Evolutionary conservation across 2,888 invertebrate species (phyloP), one percentile per base, ranked within the genome.

Genomic region (Vannuccia rotundouncinata): DNA sequence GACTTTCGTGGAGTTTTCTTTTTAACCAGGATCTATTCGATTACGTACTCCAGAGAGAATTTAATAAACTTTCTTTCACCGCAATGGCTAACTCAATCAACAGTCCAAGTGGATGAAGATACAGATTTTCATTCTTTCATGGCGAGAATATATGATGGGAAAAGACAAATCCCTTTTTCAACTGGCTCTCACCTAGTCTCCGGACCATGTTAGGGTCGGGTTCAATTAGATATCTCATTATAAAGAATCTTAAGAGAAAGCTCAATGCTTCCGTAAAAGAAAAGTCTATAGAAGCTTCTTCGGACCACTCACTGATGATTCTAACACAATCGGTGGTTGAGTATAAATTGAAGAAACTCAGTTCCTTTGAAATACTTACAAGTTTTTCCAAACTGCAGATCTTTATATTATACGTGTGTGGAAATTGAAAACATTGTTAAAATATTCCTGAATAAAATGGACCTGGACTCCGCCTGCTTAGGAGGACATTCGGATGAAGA

Each of bases 181-280:
- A 45, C 45, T 13, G 22, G 66, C 66, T 66, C 66, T 66, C 66
- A 66, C 66, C 66, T 66, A 66, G 66, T 13, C 25, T 22, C 66
- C 10, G 10, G 66, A 66, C 66, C 10, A 5, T 66, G 66, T 66
- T 66, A 66, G 5, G 66, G 66, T 66, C 66, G 66, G 2, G 22
- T 66, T 22, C 66, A 66, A 66, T 66, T 66, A 66, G 66, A 66
- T 66, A 66, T 22, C 66, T 66, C 66, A 66, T 66, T 22, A 66
- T 17, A 66, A 66, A 22, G 66, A 66, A 66, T 66, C 66, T 66
- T 22, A 13, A 5, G 66, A 66, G 22, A 22, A 22, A 22, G 5
- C n/a, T n/a, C n/a, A n/a, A n/a, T n/a, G n/a, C n/a, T n/a, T n/a
- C n/a, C n/a, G 25, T 22, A 66, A 66, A n/a, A 66, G 10, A 66